phyloP scores from a whole-genome alignment of 2,113 vertebrate species.

The Ochotona princeps region DNA sequence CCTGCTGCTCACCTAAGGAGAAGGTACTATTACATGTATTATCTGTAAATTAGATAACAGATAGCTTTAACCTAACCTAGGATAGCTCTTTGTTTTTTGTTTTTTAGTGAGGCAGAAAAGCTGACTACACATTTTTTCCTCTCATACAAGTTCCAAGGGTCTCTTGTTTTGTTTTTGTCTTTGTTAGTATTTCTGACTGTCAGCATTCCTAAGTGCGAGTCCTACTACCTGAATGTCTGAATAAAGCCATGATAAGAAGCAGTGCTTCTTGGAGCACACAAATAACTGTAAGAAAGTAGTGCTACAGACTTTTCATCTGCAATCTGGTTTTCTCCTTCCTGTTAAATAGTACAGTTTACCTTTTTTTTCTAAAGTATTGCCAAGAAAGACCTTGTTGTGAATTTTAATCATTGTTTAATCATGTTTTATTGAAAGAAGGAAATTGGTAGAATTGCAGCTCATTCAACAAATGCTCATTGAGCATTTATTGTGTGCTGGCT shows the following conservation, averaged over 20 bases:
- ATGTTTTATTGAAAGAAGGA: slow-evolving; percentile 23
- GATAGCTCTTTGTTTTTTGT: background rate
- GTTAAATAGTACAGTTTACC: background rate
- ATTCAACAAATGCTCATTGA: background rate
- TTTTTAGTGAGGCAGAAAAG: background rate
- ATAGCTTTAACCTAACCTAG: background rate
- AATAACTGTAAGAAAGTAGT: background rate
- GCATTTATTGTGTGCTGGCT: background rate
- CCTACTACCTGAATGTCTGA: background rate
- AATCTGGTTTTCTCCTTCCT: background rate
- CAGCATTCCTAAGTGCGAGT: background rate
- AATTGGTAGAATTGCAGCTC: slow-evolving; percentile 15
- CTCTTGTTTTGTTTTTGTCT: background rate
- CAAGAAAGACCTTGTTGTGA: background rate
- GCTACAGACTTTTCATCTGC: background rate
- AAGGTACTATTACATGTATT: background rate
- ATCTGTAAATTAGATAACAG: background rate
- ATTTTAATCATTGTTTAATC: background rate
- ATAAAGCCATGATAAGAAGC: background rate
- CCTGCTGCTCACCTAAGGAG: background rate
- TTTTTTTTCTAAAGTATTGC: background rate
- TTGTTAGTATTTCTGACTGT: too few species aligned
- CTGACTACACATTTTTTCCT: background rate
- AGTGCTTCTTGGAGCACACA: background rate
- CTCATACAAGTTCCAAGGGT: background rate